Conservation (phyloP, 2,113 vertebrate species). For the Actinemys pallida region DNA sequence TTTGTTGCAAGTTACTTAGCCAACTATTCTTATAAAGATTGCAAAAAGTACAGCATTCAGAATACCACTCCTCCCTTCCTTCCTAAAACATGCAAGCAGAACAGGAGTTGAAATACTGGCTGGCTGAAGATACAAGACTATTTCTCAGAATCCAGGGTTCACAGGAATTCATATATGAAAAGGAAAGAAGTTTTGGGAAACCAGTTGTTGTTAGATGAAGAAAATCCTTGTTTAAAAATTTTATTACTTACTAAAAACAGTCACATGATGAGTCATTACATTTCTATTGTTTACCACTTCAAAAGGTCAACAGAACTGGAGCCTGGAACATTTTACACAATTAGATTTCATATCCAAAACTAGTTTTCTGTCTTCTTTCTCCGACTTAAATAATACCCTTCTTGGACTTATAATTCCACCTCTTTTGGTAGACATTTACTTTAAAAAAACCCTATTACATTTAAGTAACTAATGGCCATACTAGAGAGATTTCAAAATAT, state of each 20-base stretch:
- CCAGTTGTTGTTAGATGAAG: conserved; percentile 23
- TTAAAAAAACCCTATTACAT: not conserved
- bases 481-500: not conserved
- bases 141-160: conserved; percentile 10
- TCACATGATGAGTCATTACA: conserved; percentile 15
- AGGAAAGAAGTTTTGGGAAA: not conserved
- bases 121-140: not conserved
- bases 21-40: not conserved
- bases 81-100: not conserved
- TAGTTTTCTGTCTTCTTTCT: not conserved
- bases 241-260: conserved; percentile 54
- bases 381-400: not conserved
- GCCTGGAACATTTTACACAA: not conserved
- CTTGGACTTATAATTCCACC: not conserved
- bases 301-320: not conserved
- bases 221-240: conserved; percentile 33
- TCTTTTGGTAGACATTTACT: not conserved
- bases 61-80: not conserved
- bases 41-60: not conserved
- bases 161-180: fast-evolving
- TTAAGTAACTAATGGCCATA: not conserved
- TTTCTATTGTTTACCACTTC: not conserved
- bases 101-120: not conserved
- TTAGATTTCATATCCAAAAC: not conserved
- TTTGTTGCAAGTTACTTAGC: not conserved